Percentiles rank a stretch among this genome's conserved stretches.
Evolutionary conservation across 1,140 invertebrate genomes (phyloP).

Genomic region (Drosophila jambulina): DNA sequence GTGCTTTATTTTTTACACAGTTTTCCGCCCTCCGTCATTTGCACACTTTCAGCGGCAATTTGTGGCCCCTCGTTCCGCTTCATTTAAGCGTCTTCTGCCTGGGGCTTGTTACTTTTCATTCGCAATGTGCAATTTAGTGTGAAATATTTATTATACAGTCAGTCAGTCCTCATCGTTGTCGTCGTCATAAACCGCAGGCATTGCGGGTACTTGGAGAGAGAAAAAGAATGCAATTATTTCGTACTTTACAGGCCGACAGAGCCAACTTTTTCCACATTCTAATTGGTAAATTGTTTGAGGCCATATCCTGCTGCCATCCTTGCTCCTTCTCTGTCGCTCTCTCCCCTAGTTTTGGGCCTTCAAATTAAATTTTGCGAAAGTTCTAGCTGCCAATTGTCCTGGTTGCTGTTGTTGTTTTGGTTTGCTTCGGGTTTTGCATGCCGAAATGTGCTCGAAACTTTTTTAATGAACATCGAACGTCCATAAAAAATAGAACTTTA

Average conservation of each 20-base stretch:
- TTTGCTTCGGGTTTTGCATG: conserved; percentile 22
- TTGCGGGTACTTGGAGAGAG: background rate
- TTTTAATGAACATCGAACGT: conserved; percentile 65
- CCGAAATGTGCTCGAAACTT: conserved; percentile 53
- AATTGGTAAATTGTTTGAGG: conserved; percentile 67
- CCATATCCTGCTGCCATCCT: conserved; percentile 28
- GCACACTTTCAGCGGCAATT: conserved; percentile 61
- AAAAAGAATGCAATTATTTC: conserved; percentile 62
- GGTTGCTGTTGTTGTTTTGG: conserved; percentile 23
- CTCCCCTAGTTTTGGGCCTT: conserved; percentile 18
- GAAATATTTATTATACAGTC: conserved; percentile 60
- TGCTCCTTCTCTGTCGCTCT: conserved; percentile 3
- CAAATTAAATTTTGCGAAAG: conserved; percentile 59
- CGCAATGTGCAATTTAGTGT: conserved; percentile 58
- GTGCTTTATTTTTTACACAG: conserved; percentile 26
- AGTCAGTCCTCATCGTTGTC: conserved; percentile 7
- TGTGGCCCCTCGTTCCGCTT: conserved; percentile 42
- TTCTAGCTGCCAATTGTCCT: conserved; percentile 39
- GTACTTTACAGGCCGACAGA: conserved; percentile 29
- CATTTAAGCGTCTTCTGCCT: conserved; percentile 23
- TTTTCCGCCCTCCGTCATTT: conserved; percentile 35
- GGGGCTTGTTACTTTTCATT: conserved; percentile 7
- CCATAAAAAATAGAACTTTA: conserved; percentile 29
- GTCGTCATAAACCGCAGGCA: conserved; percentile 47
- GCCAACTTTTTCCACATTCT: conserved; percentile 47